Evolutionary conservation across 2,113 vertebrate species (phyloP), one percentile per base, ranked within the genome.

Genomic region (Fukomys damarensis): DNA sequence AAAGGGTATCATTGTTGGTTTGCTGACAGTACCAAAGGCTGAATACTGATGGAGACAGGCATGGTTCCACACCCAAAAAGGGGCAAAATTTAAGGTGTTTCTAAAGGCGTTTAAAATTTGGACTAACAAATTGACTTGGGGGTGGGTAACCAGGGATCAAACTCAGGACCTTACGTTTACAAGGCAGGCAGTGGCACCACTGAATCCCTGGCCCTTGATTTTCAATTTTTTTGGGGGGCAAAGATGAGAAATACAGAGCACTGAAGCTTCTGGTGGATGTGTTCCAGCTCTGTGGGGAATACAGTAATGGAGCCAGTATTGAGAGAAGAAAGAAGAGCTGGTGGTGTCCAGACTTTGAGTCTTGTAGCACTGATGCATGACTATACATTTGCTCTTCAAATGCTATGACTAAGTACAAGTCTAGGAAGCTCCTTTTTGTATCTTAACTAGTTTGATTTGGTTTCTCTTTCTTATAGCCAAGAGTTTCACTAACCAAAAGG

Each of bases 381-480:
- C 22, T 58, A 0, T 17, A 43, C 26, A 30, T 46, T 58, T 87
- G 19, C 19, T 20, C 41, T 87, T 94, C n/a, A 16, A 49, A 61
- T 16, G 38, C 3, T 35, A 7, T 52, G 11, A 46, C 41, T 68
- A 59, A 8, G 22, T 20, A 49, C 38, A 68, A 91, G 66, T 16
- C 24, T 58, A 46, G 3, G 24, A 70, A 26, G 5, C 46, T 93
- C 38, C n/a, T 85, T 79, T 79, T 32, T 66, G 20, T 28, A 13
- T 43, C 35, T 41, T 80, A 54, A 22, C 66, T 59, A 80, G 4
- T 76, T 92, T 81, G 20, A 83, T 5, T 7, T 54, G 43, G 6
- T 72, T 93, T 70, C 43, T 83, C 7, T 96, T 96, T 66, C 12
- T 87, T 93, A 35, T 10, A 70, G 72, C 2, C 26, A 90, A 77